phyloP scores from a whole-genome alignment of 2,888 invertebrate species.

The Lasioglossum lativentre region DNA sequence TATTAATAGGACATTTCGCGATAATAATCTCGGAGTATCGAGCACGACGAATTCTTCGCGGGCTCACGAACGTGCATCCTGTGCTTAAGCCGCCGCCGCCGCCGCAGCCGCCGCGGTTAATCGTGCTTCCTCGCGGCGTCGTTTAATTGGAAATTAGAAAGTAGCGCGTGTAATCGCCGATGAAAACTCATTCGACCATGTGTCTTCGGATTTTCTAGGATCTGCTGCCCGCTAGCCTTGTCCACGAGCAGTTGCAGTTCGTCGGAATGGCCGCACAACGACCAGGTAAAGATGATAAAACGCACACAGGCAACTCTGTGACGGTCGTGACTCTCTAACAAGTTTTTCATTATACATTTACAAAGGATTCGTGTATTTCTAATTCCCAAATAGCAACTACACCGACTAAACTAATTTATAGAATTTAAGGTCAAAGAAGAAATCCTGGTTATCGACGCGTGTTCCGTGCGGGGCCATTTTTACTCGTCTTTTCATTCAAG shows the following conservation, averaged over 20 bases:
- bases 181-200: conserved; percentile 34
- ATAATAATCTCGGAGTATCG: conserved; percentile 58
- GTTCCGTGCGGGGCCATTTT: too few species aligned
- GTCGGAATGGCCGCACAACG: conserved; percentile 81
- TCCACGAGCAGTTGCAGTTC: conserved; percentile 81
- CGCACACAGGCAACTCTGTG: neutral
- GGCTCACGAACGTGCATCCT: conserved; percentile 56
- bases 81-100: conserved; percentile 29
- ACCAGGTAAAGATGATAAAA: conserved; percentile 77
- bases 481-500: too few species aligned
- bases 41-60: conserved; percentile 61
- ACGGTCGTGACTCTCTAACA: too few species aligned
- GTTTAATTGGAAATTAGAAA: conserved; percentile 61
- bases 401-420: too few species aligned
- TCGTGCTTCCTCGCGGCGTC: conserved; percentile 33
- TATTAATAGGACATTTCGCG: conserved; percentile 69
- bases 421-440: too few species aligned
- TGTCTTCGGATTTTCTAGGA: conserved; percentile 70
- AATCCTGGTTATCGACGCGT: too few species aligned
- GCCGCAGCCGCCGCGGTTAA: neutral
- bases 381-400: neutral
- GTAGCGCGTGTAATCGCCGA: conserved; percentile 6
- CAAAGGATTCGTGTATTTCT: neutral
- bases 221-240: conserved; percentile 80
- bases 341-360: too few species aligned